Evolutionary conservation across 2,797 vertebrate species (phyloP).

Genomic region (Alcedo quadribrachys): DNA sequence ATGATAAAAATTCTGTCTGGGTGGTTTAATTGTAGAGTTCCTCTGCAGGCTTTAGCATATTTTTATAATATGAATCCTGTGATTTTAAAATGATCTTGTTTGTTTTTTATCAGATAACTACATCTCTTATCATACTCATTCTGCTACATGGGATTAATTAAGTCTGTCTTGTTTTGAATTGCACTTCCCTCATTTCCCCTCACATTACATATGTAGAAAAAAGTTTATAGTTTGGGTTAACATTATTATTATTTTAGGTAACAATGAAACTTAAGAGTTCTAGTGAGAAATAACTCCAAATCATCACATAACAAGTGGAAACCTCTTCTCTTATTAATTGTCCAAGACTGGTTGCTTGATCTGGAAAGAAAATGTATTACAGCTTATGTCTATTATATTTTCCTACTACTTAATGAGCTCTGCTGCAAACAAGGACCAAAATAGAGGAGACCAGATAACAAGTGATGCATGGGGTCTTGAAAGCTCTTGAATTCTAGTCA

Average conservation of each 20-base stretch:
- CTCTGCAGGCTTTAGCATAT: neutral
- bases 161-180: neutral
- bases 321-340: neutral
- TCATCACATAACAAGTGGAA: neutral
- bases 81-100: neutral
- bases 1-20: neutral
- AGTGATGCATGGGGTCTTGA: neutral
- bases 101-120: neutral
- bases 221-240: neutral
- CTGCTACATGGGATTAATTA: neutral
- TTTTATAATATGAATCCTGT: neutral
- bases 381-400: neutral
- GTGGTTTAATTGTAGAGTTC: neutral
- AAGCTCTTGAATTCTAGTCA: neutral
- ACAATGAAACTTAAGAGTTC: neutral
- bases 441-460: neutral
- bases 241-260: neutral
- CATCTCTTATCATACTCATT: neutral
- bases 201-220: neutral
- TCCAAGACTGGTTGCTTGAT: neutral
- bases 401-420: neutral
- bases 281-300: neutral
- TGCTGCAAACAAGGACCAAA: neutral
- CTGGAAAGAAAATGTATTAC: neutral
- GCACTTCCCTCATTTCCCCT: neutral